Percentiles rank a stretch among this genome's conserved stretches.
Evolutionary conservation across 1,140 invertebrate genomes (phyloP).

Genomic region (Aphelenchoides besseyi): DNA sequence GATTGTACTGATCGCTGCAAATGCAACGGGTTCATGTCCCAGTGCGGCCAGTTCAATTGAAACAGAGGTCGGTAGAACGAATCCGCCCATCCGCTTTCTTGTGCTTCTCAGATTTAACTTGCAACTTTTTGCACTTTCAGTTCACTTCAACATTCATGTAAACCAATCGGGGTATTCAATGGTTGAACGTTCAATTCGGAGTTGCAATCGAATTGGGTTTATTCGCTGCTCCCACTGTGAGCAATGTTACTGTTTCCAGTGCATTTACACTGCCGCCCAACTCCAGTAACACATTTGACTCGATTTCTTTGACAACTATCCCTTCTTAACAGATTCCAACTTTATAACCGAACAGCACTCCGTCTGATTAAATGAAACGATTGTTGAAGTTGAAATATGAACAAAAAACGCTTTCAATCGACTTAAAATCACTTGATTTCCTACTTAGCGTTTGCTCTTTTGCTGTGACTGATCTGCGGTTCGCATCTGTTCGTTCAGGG

Average conservation of each 20-base stretch:
- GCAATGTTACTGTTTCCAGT: constrained; percentile 78
- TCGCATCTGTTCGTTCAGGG: constrained; percentile 66
- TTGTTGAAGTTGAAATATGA: constrained; percentile 81
- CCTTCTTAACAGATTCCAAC: constrained; percentile 74
- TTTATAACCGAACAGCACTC: constrained; percentile 65
- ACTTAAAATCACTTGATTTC: no score
- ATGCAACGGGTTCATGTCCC: no score
- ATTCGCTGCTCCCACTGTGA: constrained; percentile 9
- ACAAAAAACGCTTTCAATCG: constrained; percentile 75
- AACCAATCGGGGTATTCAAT: no score
- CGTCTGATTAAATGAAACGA: neutral
- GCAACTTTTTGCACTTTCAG: no score
- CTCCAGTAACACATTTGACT: constrained; percentile 80
- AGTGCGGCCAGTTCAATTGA: no score
- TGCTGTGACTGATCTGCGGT: constrained; percentile 80
- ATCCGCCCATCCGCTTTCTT: no score
- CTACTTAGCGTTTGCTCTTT: constrained; percentile 88
- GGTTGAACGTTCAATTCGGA: no score
- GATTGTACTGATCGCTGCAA: no score
- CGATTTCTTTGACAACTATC: constrained; percentile 78
- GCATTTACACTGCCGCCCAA: constrained; percentile 80
- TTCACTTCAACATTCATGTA: no score
- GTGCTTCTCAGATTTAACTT: no score
- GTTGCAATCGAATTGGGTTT: neutral
- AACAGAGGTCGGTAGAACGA: no score